Evolutionary conservation across 1,140 invertebrate genomes (phyloP).

Genomic region (Drosophila yakuba): DNA sequence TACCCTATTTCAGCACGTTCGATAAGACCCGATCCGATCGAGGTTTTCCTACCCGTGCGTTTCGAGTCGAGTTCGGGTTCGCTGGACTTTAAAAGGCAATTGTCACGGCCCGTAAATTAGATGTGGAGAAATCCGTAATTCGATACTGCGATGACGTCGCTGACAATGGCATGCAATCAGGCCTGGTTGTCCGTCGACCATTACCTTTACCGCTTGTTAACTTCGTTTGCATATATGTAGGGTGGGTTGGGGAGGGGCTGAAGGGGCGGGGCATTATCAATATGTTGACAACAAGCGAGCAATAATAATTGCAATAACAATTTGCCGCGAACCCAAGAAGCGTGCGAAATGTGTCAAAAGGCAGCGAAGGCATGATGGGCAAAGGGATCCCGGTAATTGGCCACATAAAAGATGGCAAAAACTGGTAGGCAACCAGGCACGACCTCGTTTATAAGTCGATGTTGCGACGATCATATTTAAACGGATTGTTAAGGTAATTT

Average conservation of each 20-base stretch:
- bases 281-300: conserved; percentile 71
- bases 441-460: conserved; percentile 24
- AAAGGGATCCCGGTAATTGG: conserved; percentile 7
- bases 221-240: conserved; percentile 44
- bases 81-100: conserved; percentile 62
- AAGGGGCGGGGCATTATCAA: conserved; percentile 46
- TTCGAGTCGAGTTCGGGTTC: conserved; percentile 1
- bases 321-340: conserved; percentile 23
- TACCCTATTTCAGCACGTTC: conserved; percentile 2
- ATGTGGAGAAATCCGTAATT: conserved; percentile 53
- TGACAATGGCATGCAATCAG: conserved; percentile 73
- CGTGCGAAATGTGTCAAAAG: conserved; percentile 49
- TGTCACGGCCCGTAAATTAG: conserved; percentile 68
- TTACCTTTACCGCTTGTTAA: conserved; percentile 20
- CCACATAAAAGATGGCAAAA: not conserved
- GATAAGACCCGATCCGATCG: not conserved
- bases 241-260: conserved; percentile 2
- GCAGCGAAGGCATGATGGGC: not conserved
- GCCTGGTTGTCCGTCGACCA: conserved; percentile 4
- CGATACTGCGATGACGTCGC: conserved; percentile 48
- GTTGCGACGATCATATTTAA: conserved; percentile 9
- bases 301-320: conserved; percentile 66
- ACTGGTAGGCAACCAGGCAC: not conserved
- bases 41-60: not conserved
- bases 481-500: conserved; percentile 16